Conservation (phyloP, 2,113 vertebrate genomes). For the Scatophagus argus region DNA sequence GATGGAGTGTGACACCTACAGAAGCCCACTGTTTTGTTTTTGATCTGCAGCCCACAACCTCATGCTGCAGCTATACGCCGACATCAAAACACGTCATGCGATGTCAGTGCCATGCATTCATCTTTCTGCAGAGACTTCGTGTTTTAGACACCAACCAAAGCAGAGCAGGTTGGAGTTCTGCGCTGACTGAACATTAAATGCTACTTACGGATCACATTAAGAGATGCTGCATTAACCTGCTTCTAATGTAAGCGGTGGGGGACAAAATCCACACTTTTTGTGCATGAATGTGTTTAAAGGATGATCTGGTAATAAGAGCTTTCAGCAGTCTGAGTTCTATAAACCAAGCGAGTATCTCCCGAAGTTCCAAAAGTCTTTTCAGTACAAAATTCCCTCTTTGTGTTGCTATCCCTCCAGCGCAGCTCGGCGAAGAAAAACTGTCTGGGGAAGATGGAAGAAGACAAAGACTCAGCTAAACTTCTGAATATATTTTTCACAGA, state of each 20-base stretch:
- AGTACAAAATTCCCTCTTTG: background rate
- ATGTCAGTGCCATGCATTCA: background rate
- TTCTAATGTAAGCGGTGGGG: background rate
- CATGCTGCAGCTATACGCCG: background rate
- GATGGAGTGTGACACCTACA: constrained; percentile 7
- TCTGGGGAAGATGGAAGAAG: constrained; percentile 1
- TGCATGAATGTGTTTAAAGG: background rate
- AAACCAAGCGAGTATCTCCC: background rate
- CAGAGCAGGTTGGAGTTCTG: background rate
- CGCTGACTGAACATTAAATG: background rate
- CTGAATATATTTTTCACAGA: background rate
- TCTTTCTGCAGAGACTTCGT: constrained; percentile 9
- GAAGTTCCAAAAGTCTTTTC: background rate
- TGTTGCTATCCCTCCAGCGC: background rate
- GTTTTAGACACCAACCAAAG: background rate
- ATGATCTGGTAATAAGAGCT: too few relatives aligned
- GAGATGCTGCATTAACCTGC: background rate
- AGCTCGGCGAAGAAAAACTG: background rate
- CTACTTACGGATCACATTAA: background rate
- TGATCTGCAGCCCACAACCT: constrained; percentile 12
- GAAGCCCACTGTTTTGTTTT: constrained; percentile 11
- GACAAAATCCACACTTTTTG: background rate
- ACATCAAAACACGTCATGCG: constrained; percentile 19
- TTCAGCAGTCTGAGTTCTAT: background rate
- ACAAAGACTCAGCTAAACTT: background rate